These are phyloP conservation scores for Venturia canescens DNA, from an alignment of 1,140 invertebrate genomes.

Conservation along the genomic window DNA sequence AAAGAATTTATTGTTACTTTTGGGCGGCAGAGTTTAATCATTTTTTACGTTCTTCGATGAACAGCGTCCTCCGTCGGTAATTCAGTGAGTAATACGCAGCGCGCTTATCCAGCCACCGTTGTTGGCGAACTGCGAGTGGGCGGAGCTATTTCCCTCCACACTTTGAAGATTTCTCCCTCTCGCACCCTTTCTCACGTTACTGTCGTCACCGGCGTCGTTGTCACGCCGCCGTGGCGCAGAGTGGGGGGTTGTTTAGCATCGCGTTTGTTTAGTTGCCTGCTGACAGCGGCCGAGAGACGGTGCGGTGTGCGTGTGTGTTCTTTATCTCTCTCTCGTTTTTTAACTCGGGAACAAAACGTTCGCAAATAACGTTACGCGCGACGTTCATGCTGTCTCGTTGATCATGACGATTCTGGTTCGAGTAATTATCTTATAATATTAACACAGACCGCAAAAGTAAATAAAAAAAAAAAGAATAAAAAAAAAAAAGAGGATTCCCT, in stretches of 20 bases:
- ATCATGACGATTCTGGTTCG: too few relatives aligned
- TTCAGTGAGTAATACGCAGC: background rate
- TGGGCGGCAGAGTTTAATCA: too few relatives aligned
- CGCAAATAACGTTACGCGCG: conserved; percentile 26
- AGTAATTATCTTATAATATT: too few relatives aligned
- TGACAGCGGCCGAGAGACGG: conserved; percentile 72
- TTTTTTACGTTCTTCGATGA: too few relatives aligned
- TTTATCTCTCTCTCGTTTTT: conserved; percentile 46
- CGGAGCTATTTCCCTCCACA: conserved; percentile 56
- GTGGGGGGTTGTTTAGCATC: conserved; percentile 69
- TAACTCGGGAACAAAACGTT: background rate
- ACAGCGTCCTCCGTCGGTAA: background rate
- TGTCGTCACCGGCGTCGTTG: conserved; percentile 36
- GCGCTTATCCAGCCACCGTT: background rate
- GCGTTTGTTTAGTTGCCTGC: conserved; percentile 76
- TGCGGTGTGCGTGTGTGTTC: conserved; percentile 56
- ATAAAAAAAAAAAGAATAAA: too few relatives aligned
- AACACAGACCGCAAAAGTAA: too few relatives aligned
- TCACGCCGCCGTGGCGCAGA: conserved; percentile 60
- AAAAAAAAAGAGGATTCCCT: too few relatives aligned
- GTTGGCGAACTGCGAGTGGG: conserved; percentile 13
- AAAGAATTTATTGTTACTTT: too few relatives aligned
- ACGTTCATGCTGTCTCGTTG: conserved; percentile 1
- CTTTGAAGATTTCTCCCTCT: conserved; percentile 49
- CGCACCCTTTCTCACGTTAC: background rate